Evolutionary conservation across 2,797 vertebrate genomes (phyloP).

Genomic region (Gallinago solitaria): DNA sequence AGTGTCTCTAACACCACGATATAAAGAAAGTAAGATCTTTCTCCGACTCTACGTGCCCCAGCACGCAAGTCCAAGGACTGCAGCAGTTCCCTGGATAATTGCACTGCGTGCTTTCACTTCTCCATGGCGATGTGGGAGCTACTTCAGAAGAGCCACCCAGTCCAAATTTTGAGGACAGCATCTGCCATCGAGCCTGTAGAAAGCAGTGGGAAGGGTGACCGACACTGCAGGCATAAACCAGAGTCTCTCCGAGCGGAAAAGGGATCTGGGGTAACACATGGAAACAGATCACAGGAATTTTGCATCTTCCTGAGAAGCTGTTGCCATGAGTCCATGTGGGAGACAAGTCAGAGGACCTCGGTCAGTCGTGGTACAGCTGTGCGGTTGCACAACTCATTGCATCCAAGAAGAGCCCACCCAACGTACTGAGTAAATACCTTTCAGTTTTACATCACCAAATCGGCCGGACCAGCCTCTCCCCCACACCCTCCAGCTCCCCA

Average conservation of each 20-base stretch:
- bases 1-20: neutral
- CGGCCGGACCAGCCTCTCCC: neutral
- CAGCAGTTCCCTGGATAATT: neutral
- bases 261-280: neutral
- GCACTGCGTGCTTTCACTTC: neutral
- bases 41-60: neutral
- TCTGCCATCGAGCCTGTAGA: neutral
- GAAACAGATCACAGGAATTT: neutral
- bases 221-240: neutral
- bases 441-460: neutral
- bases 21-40: neutral
- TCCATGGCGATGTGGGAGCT: neutral
- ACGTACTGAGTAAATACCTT: neutral
- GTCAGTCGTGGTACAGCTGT: neutral
- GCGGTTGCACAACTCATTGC: constrained; percentile 16
- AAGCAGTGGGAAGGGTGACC: rapidly evolving
- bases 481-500: neutral
- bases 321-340: neutral
- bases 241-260: neutral
- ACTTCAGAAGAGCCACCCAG: neutral
- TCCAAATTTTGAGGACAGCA: neutral
- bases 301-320: neutral
- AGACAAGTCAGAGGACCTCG: neutral
- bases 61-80: neutral
- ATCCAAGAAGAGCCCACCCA: neutral